These are phyloP conservation scores for Nixonia krombeini DNA, from an alignment of 1,140 invertebrate genomes.

Conservation along the genomic window DNA sequence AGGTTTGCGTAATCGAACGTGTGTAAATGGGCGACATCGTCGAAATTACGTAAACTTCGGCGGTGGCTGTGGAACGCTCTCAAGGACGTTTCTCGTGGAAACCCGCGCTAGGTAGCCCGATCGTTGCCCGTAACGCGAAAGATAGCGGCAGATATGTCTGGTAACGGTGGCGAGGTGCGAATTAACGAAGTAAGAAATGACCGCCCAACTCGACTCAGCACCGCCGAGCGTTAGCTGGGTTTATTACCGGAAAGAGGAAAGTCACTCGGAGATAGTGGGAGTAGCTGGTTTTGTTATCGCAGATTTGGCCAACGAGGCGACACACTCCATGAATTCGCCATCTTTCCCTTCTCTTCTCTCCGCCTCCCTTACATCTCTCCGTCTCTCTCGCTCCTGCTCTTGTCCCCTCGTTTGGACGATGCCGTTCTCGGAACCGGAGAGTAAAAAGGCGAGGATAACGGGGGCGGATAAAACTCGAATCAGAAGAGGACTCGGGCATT, in stretches of 20 bases:
- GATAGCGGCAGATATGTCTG: conserved; percentile 40
- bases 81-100: background rate
- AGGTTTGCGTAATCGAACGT: too few species aligned
- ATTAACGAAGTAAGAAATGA: conserved; percentile 52
- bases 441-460: background rate
- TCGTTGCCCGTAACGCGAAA: conserved; percentile 24
- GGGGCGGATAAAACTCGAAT: conserved; percentile 6
- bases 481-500: conserved; percentile 12
- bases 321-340: conserved; percentile 27
- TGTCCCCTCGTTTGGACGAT: conserved; percentile 12
- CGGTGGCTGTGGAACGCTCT: too few species aligned
- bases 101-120: conserved; percentile 17
- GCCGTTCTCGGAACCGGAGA: too few species aligned
- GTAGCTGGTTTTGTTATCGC: conserved; percentile 44
- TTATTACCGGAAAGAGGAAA: conserved; percentile 45
- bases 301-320: conserved; percentile 44
- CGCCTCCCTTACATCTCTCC: background rate
- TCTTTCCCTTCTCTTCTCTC: background rate
- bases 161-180: conserved; percentile 35
- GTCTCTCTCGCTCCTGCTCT: too few species aligned
- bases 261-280: conserved; percentile 39
- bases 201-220: conserved; percentile 30
- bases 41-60: too few species aligned
- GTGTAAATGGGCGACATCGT: too few species aligned
- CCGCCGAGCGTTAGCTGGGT: conserved; percentile 37